Evolutionary conservation across 1,140 invertebrate species (phyloP), one percentile per base, ranked within the genome.

Genomic region (Drosophila saltans): DNA sequence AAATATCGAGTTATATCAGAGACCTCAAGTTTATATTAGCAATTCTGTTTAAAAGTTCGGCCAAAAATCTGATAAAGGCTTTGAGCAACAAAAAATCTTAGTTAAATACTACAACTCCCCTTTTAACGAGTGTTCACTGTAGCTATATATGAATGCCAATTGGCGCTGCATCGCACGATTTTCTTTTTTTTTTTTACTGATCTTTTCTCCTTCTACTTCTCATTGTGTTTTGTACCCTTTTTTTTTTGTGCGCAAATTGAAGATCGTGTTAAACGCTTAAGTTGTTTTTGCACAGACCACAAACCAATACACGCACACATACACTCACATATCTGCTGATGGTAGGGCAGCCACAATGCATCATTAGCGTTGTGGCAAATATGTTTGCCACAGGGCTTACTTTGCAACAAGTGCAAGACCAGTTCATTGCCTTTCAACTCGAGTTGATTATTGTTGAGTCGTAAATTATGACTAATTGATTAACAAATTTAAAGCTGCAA

Each of bases 391-490:
- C 69, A 74, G 52, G 78, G 45, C 45, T 48, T 48, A 4, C 28
- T 30, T 30, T 30, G 84, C 84, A 89, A 75, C 84, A 89, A 89
- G 84, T 89, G 84, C 84, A 89, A 89, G 56, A n/a, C 57, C 69
- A 65, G 83, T 89, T 89, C 84, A 90, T 74, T 89, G 85, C 69
- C 78, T 80, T 36, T 86, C 41, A 66, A 40, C 57, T 75, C 21
- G 24, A 52, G 66, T 72, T 85, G 76, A 72, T 88, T 83, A 89
- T 81, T 75, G 76, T 72, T 66, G 84, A 65, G 71, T 63, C 85
- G 81, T 89, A 89, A 89, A 89, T 89, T 84, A 84, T 89, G 80
- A 89, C 84, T 89, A 90, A 89, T 89, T 89, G 84, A 82, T 86
- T 81, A 77, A 86, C 82, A 86, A 86, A 84, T 89, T 70, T 72